Evolutionary conservation across 2,113 vertebrate genomes (phyloP).

Genomic region (Percopsis transmontana): DNA sequence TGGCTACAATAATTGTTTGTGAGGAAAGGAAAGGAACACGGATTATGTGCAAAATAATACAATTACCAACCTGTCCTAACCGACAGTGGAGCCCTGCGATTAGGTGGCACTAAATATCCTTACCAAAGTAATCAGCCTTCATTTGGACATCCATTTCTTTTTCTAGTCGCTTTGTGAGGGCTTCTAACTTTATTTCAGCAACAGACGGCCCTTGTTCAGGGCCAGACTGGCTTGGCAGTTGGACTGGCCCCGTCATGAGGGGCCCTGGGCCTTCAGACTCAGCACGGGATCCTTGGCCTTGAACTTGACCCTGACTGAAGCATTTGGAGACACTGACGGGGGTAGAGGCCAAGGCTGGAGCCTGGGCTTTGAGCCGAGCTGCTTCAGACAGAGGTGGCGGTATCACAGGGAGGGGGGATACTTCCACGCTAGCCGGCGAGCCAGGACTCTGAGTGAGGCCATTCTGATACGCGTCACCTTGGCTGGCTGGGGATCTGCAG

Average conservation of each 20-base stretch:
- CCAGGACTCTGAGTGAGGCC: conserved; percentile 37
- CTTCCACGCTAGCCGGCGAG: conserved; percentile 4
- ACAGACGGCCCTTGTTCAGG: conserved; percentile 79
- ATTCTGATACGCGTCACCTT: conserved; percentile 40
- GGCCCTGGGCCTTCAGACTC: conserved; percentile 58
- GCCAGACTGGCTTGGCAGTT: conserved; percentile 79
- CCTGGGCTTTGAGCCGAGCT: conserved; percentile 36
- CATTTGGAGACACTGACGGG: conserved; percentile 35
- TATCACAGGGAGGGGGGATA: conserved; percentile 15
- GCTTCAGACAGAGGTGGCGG: conserved; percentile 28
- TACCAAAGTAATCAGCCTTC: conserved; percentile 94
- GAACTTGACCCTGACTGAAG: conserved; percentile 47
- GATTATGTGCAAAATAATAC: not conserved
- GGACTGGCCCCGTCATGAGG: conserved; percentile 67
- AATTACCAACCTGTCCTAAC: not conserved
- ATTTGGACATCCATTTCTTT: conserved; percentile 91
- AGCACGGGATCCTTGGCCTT: conserved; percentile 20
- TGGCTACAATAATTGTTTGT: not conserved
- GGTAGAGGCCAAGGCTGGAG: conserved; percentile 11
- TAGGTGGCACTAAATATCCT: conserved; percentile 58
- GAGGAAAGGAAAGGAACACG: not conserved
- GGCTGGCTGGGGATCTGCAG: conserved; percentile 28
- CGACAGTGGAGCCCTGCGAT: conserved; percentile 26
- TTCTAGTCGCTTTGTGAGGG: conserved; percentile 89
- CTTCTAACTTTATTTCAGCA: conserved; percentile 91